Conservation (phyloP, 2,888 invertebrate species). For the Plemyria rubiginata region DNA sequence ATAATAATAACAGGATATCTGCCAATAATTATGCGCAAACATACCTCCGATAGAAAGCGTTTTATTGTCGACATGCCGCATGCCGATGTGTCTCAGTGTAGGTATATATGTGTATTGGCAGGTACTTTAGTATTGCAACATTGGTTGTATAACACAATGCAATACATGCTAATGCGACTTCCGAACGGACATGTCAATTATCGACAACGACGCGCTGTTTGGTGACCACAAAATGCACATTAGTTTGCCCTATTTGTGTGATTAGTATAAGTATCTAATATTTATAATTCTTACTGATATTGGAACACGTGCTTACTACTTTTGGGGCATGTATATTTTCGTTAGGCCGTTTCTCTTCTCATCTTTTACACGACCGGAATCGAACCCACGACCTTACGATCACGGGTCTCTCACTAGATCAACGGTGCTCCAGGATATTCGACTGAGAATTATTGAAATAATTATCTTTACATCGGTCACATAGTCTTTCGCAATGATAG, state of each 20-base stretch:
- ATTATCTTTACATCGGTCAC: too few relatives aligned
- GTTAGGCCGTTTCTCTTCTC: too few relatives aligned
- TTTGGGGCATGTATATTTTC: too few relatives aligned
- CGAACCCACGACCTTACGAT: too few relatives aligned
- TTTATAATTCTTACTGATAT: background rate
- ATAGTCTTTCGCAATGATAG: too few relatives aligned
- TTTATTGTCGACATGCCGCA: slow-evolving; percentile 67
- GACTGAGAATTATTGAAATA: too few relatives aligned
- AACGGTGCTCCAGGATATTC: too few relatives aligned
- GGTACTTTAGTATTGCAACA: slow-evolving; percentile 56
- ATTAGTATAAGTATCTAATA: background rate
- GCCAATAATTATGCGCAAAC: background rate
- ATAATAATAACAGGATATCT: too few relatives aligned
- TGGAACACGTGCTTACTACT: background rate
- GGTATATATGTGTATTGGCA: background rate
- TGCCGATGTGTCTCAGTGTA: slow-evolving; percentile 63
- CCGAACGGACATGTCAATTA: slow-evolving; percentile 74
- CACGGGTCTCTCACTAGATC: too few relatives aligned
- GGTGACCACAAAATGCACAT: slow-evolving; percentile 21
- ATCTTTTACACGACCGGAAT: too few relatives aligned
- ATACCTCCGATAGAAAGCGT: slow-evolving; percentile 65
- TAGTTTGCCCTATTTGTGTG: slow-evolving; percentile 1
- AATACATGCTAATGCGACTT: slow-evolving; percentile 74
- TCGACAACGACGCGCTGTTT: slow-evolving; percentile 38
- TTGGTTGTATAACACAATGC: slow-evolving; percentile 69